Conservation (phyloP, 1,140 invertebrate species). For the Philotrypesis tridentata region DNA sequence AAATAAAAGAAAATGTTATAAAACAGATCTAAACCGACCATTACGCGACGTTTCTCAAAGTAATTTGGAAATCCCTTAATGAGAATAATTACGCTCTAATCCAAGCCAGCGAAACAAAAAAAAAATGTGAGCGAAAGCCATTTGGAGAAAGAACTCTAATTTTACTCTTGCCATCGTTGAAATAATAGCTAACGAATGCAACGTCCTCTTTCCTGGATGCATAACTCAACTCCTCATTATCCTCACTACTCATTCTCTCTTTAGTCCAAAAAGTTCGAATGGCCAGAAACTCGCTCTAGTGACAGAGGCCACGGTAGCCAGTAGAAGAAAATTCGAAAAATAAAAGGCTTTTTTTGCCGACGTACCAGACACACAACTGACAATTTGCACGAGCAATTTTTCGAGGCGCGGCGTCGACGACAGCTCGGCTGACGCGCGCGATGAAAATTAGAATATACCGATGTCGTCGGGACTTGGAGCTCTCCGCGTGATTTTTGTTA, state of each 20-base stretch:
- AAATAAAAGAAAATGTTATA: too few species aligned
- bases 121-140: too few species aligned
- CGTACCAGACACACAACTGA: not conserved
- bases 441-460: conserved; percentile 39
- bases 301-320: not conserved
- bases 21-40: too few species aligned
- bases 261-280: not conserved
- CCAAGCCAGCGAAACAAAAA: too few species aligned
- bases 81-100: not conserved
- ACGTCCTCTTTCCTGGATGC: not conserved
- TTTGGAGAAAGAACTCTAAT: too few species aligned
- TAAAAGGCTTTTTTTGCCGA: conserved; percentile 14
- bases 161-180: not conserved
- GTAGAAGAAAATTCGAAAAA: not conserved
- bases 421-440: not conserved
- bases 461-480: not conserved
- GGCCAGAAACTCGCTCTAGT: not conserved
- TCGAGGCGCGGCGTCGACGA: not conserved
- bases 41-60: too few species aligned
- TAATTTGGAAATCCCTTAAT: not conserved
- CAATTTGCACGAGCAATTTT: conserved; percentile 35
- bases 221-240: not conserved
- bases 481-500: not conserved
- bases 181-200: not conserved
- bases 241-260: not conserved